Evolutionary conservation across 2,888 invertebrate species (phyloP).

Genomic region (Xestoiulus laeticollis): DNA sequence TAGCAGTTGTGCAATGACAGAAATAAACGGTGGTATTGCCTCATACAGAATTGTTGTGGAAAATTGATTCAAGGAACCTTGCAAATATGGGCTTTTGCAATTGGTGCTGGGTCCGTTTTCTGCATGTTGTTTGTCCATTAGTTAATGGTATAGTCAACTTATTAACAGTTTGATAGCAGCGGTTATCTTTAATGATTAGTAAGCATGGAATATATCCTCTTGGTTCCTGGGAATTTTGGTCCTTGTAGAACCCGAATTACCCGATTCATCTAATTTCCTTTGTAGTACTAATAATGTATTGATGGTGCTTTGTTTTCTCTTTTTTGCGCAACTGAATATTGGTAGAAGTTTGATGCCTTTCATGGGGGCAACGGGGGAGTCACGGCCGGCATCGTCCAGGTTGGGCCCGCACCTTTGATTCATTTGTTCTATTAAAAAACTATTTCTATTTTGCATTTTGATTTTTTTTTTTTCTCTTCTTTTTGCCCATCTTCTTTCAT

Average conservation of each 20-base stretch:
- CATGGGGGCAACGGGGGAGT: slow-evolving; percentile 51
- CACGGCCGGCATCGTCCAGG: slow-evolving; percentile 53
- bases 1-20: no score
- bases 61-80: no score
- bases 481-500: slow-evolving; percentile 16
- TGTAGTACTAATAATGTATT: background rate
- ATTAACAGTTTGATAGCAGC: no score
- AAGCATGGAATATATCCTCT: background rate
- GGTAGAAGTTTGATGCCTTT: slow-evolving; percentile 45
- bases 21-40: no score
- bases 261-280: background rate
- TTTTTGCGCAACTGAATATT: slow-evolving; percentile 17
- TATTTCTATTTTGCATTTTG: background rate
- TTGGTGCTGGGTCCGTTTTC: background rate
- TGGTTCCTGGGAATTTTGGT: background rate
- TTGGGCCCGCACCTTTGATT: slow-evolving; percentile 41
- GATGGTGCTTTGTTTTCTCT: slow-evolving; percentile 34
- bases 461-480: background rate
- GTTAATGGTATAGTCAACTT: background rate
- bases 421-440: background rate
- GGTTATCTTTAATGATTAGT: background rate
- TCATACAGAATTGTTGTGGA: no score
- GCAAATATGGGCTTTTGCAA: no score
- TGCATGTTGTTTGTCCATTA: background rate
- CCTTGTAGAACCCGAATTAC: background rate